These are phyloP conservation scores for Toxonevra muliebris DNA, from an alignment of 2,888 invertebrate species.

Conservation along the genomic window DNA sequence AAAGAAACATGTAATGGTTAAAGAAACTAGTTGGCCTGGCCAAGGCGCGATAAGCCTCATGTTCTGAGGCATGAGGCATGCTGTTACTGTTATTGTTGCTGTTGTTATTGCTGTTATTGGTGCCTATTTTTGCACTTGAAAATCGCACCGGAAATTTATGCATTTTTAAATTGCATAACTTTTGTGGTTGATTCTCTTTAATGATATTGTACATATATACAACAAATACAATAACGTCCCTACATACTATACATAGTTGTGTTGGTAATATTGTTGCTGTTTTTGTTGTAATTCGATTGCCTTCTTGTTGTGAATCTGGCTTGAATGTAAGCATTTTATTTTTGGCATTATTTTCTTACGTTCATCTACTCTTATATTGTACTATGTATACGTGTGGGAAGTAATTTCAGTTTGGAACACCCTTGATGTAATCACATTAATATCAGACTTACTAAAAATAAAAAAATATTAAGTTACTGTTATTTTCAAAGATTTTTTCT, in stretches of 20 bases:
- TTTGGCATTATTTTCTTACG: not conserved
- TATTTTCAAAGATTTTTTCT: too few relatives aligned
- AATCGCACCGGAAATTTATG: slow-evolving; percentile 25
- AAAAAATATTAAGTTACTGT: not conserved
- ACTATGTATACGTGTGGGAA: not conserved
- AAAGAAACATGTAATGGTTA: not conserved
- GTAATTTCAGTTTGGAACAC: slow-evolving; percentile 3
- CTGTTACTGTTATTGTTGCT: not conserved
- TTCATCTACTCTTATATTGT: not conserved
- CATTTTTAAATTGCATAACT: slow-evolving; percentile 21
- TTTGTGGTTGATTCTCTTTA: not conserved
- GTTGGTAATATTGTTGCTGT: too few relatives aligned
- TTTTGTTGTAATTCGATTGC: too few relatives aligned
- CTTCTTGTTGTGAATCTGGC: too few relatives aligned
- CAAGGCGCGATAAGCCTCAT: not conserved
- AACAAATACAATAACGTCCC: too few relatives aligned
- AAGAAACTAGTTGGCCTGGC: not conserved
- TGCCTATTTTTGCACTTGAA: slow-evolving; percentile 21
- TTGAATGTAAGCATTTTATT: too few relatives aligned
- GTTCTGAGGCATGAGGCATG: not conserved
- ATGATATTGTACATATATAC: too few relatives aligned
- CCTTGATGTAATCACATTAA: not conserved
- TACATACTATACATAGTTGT: too few relatives aligned
- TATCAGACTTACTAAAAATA: not conserved
- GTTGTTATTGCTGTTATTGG: not conserved